Conservation (phyloP, 92 coral and sea anemone genomes). For the Palythoa heliodiscus region DNA sequence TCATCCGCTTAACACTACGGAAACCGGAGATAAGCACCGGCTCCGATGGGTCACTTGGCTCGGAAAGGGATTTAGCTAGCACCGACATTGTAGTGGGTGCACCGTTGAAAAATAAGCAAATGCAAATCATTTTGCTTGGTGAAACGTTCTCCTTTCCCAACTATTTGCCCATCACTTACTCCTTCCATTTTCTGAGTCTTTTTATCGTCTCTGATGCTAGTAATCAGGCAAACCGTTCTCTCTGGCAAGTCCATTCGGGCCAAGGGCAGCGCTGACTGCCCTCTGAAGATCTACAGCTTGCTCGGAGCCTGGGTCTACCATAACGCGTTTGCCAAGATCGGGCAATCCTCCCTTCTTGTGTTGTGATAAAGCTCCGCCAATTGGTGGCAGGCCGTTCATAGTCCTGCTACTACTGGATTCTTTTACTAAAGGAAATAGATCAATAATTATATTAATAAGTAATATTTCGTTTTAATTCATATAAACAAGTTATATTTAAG, state of each 20-base stretch:
- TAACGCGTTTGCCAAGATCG: conserved; percentile 33
- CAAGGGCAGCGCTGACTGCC: conserved; percentile 36
- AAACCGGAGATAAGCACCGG: too few relatives aligned
- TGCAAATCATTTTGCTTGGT: background rate
- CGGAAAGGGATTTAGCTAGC: too few relatives aligned
- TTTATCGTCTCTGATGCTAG: background rate
- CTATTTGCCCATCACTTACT: background rate
- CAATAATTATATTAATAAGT: too few relatives aligned
- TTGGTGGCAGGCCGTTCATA: conserved; percentile 23
- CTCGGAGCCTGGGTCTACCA: conserved; percentile 21
- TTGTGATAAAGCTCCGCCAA: conserved; percentile 16
- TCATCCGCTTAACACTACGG: too few relatives aligned
- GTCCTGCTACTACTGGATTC: background rate
- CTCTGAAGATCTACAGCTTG: conserved; percentile 35
- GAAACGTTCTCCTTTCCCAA: background rate
- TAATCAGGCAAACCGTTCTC: conserved; percentile 22
- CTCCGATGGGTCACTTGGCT: too few relatives aligned
- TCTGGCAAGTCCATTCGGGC: conserved; percentile 11
- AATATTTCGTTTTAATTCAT: too few relatives aligned
- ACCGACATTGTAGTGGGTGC: too few relatives aligned
- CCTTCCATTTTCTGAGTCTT: background rate
- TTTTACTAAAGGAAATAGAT: background rate
- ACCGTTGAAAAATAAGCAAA: background rate
- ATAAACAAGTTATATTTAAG: too few relatives aligned
- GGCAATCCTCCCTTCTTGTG: conserved; percentile 13